Evolutionary conservation across 2,797 vertebrate genomes (phyloP).

Genomic region (Gallinago solitaria): DNA sequence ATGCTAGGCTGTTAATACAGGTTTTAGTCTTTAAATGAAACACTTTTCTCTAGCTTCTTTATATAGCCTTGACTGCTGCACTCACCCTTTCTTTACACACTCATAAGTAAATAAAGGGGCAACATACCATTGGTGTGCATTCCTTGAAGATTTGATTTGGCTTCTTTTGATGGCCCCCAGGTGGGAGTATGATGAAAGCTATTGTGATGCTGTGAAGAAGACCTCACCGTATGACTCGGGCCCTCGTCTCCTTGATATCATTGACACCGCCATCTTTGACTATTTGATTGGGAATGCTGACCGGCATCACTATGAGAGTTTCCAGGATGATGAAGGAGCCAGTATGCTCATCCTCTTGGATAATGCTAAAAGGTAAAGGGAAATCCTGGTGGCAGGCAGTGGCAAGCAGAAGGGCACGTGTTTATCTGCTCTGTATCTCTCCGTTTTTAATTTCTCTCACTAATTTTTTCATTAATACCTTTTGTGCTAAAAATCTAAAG

Average conservation of each 20-base stretch:
- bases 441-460: not conserved
- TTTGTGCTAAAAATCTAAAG: not conserved
- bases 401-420: accelerated
- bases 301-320: conserved; percentile 98
- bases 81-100: not conserved
- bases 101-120: accelerated
- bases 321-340: conserved; percentile 96
- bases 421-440: not conserved
- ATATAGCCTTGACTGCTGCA: not conserved
- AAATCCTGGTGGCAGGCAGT: not conserved
- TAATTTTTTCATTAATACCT: not conserved
- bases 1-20: not conserved
- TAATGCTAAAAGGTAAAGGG: conserved; percentile 92
- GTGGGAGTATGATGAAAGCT: conserved; percentile 99
- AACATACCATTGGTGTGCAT: not conserved
- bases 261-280: conserved; percentile 95
- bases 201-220: conserved; percentile 97
- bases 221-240: conserved; percentile 95
- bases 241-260: conserved; percentile 92
- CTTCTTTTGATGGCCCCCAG: conserved; percentile 66
- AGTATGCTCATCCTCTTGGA: conserved; percentile 99
- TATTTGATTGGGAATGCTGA: conserved; percentile 97
- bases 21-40: not conserved
- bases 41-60: not conserved
- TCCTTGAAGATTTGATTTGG: not conserved